These are phyloP conservation scores for Phymatocera aterrima DNA, from an alignment of 2,888 invertebrate genomes.

Conservation along the genomic window DNA sequence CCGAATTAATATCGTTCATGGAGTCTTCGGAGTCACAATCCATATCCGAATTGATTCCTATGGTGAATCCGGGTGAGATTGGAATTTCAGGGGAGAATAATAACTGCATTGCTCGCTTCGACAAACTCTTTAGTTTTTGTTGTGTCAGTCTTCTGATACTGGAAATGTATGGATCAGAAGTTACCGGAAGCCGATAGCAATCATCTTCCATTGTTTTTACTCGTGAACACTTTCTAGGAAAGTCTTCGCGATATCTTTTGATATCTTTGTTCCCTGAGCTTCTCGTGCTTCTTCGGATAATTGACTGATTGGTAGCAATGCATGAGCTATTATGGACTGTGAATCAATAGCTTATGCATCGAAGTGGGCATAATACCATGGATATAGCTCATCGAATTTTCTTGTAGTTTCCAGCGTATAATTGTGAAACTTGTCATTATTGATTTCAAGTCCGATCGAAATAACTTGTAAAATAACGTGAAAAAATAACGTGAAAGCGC, in stretches of 20 bases:
- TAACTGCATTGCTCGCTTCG: no score
- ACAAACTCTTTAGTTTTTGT: background rate
- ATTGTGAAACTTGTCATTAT: conserved; percentile 47
- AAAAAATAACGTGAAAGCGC: conserved; percentile 50
- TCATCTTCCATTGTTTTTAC: no score
- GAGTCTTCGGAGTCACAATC: no score
- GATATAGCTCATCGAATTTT: conserved; percentile 52
- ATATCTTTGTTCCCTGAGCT: conserved; percentile 51
- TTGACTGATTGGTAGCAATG: conserved; percentile 49
- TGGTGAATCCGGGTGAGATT: no score
- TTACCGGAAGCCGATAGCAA: no score
- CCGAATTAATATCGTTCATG: no score
- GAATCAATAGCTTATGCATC: conserved; percentile 56
- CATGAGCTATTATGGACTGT: conserved; percentile 52
- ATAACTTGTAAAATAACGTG: conserved; percentile 51
- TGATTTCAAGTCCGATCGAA: conserved; percentile 49
- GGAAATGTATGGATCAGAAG: no score
- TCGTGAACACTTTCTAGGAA: no score
- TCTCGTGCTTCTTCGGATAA: conserved; percentile 54
- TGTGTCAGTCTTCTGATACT: no score
- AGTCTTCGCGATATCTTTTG: conserved; percentile 22
- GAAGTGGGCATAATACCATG: conserved; percentile 58
- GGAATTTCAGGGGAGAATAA: no score
- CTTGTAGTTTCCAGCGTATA: conserved; percentile 51
- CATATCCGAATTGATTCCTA: no score